phyloP scores from a whole-genome alignment of 2,797 vertebrate genomes.

The Pygocentrus nattereri region DNA sequence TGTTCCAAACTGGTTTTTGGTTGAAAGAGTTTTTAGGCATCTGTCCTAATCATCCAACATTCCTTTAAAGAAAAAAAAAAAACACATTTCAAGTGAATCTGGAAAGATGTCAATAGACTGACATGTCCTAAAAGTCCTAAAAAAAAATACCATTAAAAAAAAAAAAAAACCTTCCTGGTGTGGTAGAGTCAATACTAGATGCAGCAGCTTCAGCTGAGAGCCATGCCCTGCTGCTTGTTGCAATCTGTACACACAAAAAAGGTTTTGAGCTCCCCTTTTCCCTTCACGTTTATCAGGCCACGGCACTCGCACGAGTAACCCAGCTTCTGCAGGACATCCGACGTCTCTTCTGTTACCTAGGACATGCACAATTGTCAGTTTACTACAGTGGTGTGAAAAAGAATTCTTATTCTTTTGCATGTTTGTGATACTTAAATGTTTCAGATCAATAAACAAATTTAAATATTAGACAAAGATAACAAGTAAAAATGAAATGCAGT shows the following conservation, averaged over 20 bases:
- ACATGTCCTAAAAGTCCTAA: not conserved
- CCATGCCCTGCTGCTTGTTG: slow-evolving; percentile 91
- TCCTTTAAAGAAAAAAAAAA: not conserved
- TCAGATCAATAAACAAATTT: no score
- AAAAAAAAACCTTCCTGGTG: no score
- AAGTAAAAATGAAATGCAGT: no score
- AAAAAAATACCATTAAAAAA: not conserved
- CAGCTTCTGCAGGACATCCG: slow-evolving; percentile 83
- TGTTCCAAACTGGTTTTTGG: slow-evolving; percentile 14
- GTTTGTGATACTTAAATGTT: no score
- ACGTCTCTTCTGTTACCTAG: slow-evolving; percentile 95
- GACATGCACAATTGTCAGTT: not conserved
- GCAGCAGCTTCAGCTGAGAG: slow-evolving; percentile 83
- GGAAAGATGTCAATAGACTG: not conserved
- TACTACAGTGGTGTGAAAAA: no score
- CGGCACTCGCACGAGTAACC: slow-evolving; percentile 96
- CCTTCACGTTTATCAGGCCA: slow-evolving; percentile 95
- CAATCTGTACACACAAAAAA: slow-evolving; percentile 96
- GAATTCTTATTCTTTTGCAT: no score
- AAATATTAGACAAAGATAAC: no score
- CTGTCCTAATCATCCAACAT: not conserved
- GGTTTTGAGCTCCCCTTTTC: slow-evolving; percentile 95
- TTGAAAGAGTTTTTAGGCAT: not conserved
- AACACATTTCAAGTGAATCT: slow-evolving; percentile 55
- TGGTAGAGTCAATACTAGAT: not conserved